These are phyloP conservation scores for Pemphredon lugubris DNA, from an alignment of 2,888 invertebrate genomes.

Conservation along the genomic window DNA sequence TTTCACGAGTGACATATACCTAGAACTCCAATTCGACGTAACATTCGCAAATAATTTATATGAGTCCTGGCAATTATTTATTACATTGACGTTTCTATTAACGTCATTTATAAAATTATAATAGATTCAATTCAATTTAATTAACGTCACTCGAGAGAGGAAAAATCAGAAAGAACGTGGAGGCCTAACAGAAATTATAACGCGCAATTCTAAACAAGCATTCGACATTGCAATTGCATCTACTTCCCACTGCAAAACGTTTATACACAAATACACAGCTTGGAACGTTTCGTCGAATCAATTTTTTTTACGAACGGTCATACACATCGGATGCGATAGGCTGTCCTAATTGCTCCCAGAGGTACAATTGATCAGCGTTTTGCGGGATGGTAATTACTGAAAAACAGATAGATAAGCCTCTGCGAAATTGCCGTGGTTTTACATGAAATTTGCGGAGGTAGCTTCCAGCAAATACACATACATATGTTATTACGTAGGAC, in stretches of 20 bases:
- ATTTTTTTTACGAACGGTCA: constrained; percentile 7
- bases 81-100: too few relatives aligned
- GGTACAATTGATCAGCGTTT: constrained; percentile 23
- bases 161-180: too few relatives aligned
- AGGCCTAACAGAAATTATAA: too few relatives aligned
- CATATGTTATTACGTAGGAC: neutral
- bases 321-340: constrained; percentile 7
- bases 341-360: constrained; percentile 23
- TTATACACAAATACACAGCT: neutral
- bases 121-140: too few relatives aligned
- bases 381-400: constrained; percentile 14
- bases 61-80: too few relatives aligned
- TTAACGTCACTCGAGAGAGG: too few relatives aligned
- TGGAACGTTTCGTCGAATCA: constrained; percentile 3
- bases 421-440: constrained; percentile 12
- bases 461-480: neutral
- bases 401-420: constrained; percentile 17
- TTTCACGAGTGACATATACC: too few relatives aligned
- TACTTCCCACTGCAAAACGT: neutral
- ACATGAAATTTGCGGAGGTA: neutral
- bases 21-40: too few relatives aligned
- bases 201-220: too few relatives aligned
- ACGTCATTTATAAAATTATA: too few relatives aligned
- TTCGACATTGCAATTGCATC: neutral
- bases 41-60: too few relatives aligned